Evolutionary conservation across 2,888 invertebrate species (phyloP).

Genomic region (Apocheima hispidaria): DNA sequence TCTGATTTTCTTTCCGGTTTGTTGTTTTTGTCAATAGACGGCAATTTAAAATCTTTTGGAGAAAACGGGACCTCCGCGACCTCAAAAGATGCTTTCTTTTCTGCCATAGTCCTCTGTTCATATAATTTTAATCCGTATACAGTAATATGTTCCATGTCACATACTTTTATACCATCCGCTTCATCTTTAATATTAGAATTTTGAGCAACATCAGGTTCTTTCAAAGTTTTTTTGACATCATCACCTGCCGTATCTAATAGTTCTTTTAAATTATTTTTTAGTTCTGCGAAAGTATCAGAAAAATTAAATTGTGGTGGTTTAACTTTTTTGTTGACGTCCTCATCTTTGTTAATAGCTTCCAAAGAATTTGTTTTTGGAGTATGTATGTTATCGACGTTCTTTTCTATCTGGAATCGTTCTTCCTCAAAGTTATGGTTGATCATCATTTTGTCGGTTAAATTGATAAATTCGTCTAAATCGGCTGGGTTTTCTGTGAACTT

Average conservation of each 20-base stretch:
- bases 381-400: slow-evolving; percentile 64
- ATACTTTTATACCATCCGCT: slow-evolving; percentile 56
- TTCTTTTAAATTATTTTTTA: slow-evolving; percentile 71
- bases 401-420: slow-evolving; percentile 50
- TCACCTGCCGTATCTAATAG: slow-evolving; percentile 63
- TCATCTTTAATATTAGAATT: slow-evolving; percentile 45
- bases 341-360: slow-evolving; percentile 63
- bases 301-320: slow-evolving; percentile 55
- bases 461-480: slow-evolving; percentile 78
- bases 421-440: slow-evolving; percentile 51
- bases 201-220: slow-evolving; percentile 11
- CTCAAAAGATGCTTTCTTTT: slow-evolving; percentile 32
- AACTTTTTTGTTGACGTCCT: slow-evolving; percentile 24
- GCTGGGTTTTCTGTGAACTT: slow-evolving; percentile 76
- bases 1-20: slow-evolving; percentile 57
- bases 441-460: slow-evolving; percentile 75
- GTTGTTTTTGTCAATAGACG: slow-evolving; percentile 70
- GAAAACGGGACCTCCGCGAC: slow-evolving; percentile 24
- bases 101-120: slow-evolving; percentile 48
- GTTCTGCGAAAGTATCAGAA: slow-evolving; percentile 69
- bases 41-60: slow-evolving; percentile 62
- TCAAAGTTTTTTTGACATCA: slow-evolving; percentile 40
- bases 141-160: slow-evolving; percentile 77
- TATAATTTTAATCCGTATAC: slow-evolving; percentile 71
- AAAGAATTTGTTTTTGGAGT: slow-evolving; percentile 77